A percentile compares a stretch with the other conserved stretches of the same genome.
phyloP scores from a whole-genome alignment of 35 echinoderm and acorn worm genomes.

The Amphiura filiformis region DNA sequence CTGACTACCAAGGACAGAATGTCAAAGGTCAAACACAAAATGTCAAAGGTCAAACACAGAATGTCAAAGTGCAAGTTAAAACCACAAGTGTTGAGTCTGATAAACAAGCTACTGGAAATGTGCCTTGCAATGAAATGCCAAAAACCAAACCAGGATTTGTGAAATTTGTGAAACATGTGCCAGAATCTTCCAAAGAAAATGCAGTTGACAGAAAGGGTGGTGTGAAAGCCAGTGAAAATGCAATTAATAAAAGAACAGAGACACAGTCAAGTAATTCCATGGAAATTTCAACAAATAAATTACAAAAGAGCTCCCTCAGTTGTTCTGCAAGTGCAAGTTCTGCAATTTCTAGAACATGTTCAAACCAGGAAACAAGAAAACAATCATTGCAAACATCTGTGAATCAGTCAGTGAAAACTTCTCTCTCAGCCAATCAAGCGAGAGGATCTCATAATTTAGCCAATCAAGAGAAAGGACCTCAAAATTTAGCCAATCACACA shows the following conservation, averaged over 20 bases:
- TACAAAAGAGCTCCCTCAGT: too few species aligned
- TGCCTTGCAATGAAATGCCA: not conserved
- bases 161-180: not conserved
- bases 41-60: not conserved
- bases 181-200: not conserved
- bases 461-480: not conserved
- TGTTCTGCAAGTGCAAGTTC: too few species aligned
- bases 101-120: not conserved
- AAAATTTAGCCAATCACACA: not conserved
- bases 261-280: too few species aligned
- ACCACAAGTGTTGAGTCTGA: not conserved
- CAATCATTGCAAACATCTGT: too few species aligned
- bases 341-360: too few species aligned
- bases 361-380: too few species aligned
- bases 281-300: too few species aligned
- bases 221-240: too few species aligned
- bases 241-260: too few species aligned
- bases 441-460: too few species aligned
- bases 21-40: not conserved
- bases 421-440: too few species aligned
- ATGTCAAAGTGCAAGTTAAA: not conserved
- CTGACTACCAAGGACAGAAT: slow-evolving; percentile 50
- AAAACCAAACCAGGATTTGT: not conserved
- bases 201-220: not conserved
- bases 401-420: too few species aligned